These are phyloP conservation scores for Ceyx cyanopectus DNA, from an alignment of 2,113 vertebrate genomes.

Conservation along the genomic window DNA sequence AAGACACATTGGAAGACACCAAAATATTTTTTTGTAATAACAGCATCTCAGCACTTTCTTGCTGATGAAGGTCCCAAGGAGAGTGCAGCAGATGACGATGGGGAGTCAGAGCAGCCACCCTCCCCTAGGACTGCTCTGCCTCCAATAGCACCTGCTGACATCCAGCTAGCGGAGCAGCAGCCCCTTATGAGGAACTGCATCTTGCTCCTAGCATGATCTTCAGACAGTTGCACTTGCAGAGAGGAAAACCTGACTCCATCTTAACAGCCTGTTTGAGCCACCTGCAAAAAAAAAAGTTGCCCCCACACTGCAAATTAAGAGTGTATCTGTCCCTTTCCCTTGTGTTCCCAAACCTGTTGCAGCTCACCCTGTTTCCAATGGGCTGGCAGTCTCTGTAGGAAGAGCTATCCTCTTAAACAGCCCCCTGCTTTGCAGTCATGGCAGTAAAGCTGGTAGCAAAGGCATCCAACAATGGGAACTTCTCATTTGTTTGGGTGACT, in stretches of 20 bases:
- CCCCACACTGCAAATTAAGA: not conserved
- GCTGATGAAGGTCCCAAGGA: not conserved
- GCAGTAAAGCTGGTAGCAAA: not conserved
- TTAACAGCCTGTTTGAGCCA: not conserved
- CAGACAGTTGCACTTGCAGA: not conserved
- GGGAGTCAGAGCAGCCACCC: rapidly evolving
- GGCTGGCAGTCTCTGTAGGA: not conserved
- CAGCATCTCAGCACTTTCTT: not conserved
- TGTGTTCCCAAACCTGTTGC: rapidly evolving
- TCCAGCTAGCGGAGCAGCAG: not conserved
- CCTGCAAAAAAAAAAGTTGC: not conserved
- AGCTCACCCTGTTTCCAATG: not conserved
- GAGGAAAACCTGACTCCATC: not conserved
- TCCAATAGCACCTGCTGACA: not conserved
- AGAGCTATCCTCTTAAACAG: not conserved
- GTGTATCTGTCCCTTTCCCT: not conserved
- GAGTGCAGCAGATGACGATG: not conserved
- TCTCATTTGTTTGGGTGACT: not conserved
- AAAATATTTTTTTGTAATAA: not conserved
- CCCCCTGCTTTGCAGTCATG: not conserved
- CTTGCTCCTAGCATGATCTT: not conserved
- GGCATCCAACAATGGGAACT: not conserved
- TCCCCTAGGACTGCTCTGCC: not conserved
- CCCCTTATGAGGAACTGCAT: not conserved
- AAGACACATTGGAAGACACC: not conserved